Evolutionary conservation across 2,797 vertebrate species (phyloP).

Genomic region (Onychomys leucogaster): DNA sequence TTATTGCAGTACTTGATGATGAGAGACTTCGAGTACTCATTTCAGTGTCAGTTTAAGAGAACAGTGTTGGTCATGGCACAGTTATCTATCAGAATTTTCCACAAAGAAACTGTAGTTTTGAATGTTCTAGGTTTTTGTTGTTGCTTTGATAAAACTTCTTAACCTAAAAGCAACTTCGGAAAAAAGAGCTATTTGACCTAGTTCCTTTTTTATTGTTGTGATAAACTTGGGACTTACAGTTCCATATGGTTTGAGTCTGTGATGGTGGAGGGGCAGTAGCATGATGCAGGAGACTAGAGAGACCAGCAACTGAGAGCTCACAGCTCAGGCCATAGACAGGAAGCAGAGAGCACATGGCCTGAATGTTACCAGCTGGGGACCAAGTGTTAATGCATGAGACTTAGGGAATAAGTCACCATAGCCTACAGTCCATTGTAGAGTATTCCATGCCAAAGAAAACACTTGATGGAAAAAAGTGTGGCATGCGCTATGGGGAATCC

Average conservation of each 20-base stretch:
- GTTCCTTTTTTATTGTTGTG: background rate
- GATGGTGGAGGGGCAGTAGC: background rate
- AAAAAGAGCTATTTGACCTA: background rate
- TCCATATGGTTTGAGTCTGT: background rate
- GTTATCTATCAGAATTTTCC: constrained; percentile 46
- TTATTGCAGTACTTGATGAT: background rate
- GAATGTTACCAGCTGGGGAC: background rate
- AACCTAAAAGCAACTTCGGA: background rate
- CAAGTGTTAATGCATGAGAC: background rate
- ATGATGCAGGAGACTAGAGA: background rate
- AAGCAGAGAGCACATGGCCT: background rate
- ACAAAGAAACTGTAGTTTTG: background rate
- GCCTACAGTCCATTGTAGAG: background rate
- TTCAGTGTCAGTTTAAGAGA: background rate
- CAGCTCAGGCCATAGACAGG: background rate
- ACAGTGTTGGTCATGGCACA: background rate
- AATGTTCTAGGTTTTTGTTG: background rate
- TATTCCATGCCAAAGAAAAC: background rate
- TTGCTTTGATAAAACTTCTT: background rate
- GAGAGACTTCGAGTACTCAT: background rate
- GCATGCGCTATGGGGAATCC: background rate
- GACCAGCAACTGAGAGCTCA: background rate
- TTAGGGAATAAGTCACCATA: background rate
- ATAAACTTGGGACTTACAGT: background rate
- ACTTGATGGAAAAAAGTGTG: background rate